Conservation (phyloP, 2,888 invertebrate genomes). For the Endomychus coccineus region DNA sequence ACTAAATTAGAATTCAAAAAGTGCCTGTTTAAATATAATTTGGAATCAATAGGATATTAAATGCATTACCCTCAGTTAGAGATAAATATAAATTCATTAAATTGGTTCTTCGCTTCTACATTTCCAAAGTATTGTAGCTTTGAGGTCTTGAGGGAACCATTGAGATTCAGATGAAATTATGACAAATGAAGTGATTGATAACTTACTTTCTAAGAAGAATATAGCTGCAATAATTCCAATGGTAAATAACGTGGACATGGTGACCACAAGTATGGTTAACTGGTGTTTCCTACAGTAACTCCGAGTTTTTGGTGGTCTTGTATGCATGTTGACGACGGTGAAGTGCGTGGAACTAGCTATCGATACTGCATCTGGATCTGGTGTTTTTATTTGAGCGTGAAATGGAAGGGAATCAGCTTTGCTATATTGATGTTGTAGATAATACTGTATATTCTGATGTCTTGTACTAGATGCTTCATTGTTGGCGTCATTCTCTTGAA, state of each 20-base stretch:
- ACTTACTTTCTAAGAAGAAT: conserved; percentile 80
- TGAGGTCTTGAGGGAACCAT: too few relatives aligned
- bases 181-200: too few relatives aligned
- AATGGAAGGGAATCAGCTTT: conserved; percentile 29
- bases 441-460: conserved; percentile 38
- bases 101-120: too few relatives aligned
- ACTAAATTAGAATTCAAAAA: too few relatives aligned
- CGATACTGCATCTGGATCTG: conserved; percentile 59
- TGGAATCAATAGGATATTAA: too few relatives aligned
- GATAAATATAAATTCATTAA: too few relatives aligned
- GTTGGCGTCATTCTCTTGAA: conserved; percentile 25
- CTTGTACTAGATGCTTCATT: conserved; percentile 27
- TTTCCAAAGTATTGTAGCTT: too few relatives aligned
- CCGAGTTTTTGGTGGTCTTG: conserved; percentile 50
- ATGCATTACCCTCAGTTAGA: too few relatives aligned
- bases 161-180: too few relatives aligned
- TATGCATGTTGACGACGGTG: conserved; percentile 69
- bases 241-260: conserved; percentile 75
- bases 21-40: too few relatives aligned
- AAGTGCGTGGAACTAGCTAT: conserved; percentile 82
- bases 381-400: conserved; percentile 11
- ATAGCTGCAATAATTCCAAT: conserved; percentile 74
- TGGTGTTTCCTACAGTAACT: conserved; percentile 71
- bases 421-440: conserved; percentile 28
- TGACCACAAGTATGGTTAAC: conserved; percentile 72